A percentile compares a stretch with the other conserved stretches of the same genome.
phyloP scores from a whole-genome alignment of 2,113 vertebrate genomes.

The Murina feae region DNA sequence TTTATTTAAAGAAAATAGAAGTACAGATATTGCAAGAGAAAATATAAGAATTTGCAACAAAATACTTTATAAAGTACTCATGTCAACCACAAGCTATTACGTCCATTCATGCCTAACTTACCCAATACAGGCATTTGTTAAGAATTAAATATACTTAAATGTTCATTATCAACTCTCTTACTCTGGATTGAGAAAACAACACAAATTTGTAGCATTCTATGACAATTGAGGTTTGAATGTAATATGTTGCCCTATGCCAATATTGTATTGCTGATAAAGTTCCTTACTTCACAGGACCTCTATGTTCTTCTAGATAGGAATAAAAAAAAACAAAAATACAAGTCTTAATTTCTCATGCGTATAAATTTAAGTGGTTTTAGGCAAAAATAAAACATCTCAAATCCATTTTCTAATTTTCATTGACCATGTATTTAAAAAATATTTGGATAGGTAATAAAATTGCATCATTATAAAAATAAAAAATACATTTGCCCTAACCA shows the following conservation, averaged over 20 bases:
- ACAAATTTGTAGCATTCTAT: not conserved
- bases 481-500: too few species aligned
- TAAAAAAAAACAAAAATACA: not conserved
- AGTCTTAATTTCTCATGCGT: not conserved
- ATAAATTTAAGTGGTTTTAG: not conserved
- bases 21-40: not conserved
- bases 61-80: not conserved
- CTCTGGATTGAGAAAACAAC: not conserved
- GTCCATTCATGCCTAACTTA: not conserved
- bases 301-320: not conserved
- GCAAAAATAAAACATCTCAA: not conserved
- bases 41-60: not conserved
- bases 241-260: not conserved
- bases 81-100: not conserved
- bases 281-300: not conserved
- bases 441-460: not conserved
- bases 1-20: not conserved
- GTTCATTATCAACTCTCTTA: not conserved
- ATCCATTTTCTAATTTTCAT: not conserved
- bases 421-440: not conserved
- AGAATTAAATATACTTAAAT: not conserved
- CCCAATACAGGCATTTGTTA: not conserved
- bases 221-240: not conserved
- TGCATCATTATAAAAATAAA: not conserved
- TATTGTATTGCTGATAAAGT: not conserved